Percentiles rank a stretch among this genome's conserved stretches.
These are phyloP conservation scores for Synergus japonicus DNA, from an alignment of 2,888 invertebrate genomes.

Conservation along the genomic window DNA sequence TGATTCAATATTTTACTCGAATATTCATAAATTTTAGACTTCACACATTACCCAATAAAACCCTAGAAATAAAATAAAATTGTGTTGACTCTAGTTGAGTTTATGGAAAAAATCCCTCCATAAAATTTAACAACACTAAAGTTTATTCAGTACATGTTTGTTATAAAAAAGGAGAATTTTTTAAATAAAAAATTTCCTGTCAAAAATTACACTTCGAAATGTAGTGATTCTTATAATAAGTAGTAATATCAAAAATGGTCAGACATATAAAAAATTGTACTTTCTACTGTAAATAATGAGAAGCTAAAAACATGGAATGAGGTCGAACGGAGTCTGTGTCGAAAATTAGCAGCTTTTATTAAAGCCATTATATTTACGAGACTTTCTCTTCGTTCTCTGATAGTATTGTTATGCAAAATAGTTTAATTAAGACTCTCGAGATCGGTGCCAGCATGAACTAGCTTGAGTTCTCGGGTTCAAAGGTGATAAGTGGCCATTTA, in stretches of 20 bases:
- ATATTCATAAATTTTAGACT: neutral
- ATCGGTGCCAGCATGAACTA: conserved; percentile 10
- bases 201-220: neutral
- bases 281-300: neutral
- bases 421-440: conserved; percentile 63
- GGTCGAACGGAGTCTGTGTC: conserved; percentile 13
- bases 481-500: conserved; percentile 50
- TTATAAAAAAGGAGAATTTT: too few species aligned
- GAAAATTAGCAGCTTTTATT: conserved; percentile 57
- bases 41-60: neutral
- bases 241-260: conserved; percentile 25
- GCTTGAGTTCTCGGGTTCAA: conserved; percentile 38
- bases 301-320: neutral
- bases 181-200: too few species aligned
- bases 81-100: neutral
- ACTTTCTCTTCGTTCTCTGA: conserved; percentile 48
- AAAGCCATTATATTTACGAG: conserved; percentile 55
- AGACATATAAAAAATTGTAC: neutral
- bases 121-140: too few species aligned
- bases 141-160: too few species aligned
- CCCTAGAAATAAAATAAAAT: neutral
- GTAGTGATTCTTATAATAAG: neutral
- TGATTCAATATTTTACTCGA: neutral
- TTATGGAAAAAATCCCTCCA: neutral
- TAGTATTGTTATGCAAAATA: conserved; percentile 66